Evolutionary conservation across 30 jellyfish, hydroid and myxozoan species (phyloP).

Genomic region (Aurelia coerulea): DNA sequence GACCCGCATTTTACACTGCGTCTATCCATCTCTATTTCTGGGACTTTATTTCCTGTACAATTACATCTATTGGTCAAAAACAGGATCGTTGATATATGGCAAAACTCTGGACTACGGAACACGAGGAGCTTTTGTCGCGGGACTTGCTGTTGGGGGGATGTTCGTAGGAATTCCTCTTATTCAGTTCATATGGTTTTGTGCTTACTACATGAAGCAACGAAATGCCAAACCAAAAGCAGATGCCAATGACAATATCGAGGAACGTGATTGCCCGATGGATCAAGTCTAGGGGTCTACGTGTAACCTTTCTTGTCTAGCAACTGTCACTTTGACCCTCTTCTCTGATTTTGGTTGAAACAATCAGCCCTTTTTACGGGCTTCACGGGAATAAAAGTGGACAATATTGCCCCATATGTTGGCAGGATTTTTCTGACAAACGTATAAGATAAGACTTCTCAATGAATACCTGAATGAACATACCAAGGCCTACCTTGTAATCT

Average conservation of each 20-base stretch:
- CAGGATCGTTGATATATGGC: slow-evolving; percentile 42
- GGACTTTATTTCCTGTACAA: slow-evolving; percentile 55
- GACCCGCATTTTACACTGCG: slow-evolving; percentile 60
- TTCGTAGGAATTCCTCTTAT: slow-evolving; percentile 32
- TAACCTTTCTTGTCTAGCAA: too few relatives aligned
- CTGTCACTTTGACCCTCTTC: too few relatives aligned
- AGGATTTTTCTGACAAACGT: too few relatives aligned
- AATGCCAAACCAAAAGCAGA: background rate
- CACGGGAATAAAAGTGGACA: too few relatives aligned
- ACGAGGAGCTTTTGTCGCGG: slow-evolving; percentile 25
- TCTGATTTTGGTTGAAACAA: too few relatives aligned
- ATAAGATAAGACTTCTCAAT: too few relatives aligned
- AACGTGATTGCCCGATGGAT: too few relatives aligned
- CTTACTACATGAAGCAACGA: slow-evolving; percentile 7
- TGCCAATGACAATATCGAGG: slow-evolving; percentile 48
- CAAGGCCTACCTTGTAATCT: too few relatives aligned
- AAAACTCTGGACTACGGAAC: slow-evolving; percentile 56
- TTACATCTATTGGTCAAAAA: slow-evolving; percentile 53
- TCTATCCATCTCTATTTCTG: slow-evolving; percentile 43
- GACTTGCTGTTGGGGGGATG: slow-evolving; percentile 36
- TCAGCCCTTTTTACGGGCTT: too few relatives aligned
- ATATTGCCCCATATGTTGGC: too few relatives aligned
- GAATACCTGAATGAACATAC: too few relatives aligned
- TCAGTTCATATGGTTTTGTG: slow-evolving; percentile 36
- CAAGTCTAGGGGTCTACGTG: too few relatives aligned